phyloP scores from a whole-genome alignment of 1,140 invertebrate genomes.

The Polypedilum pembai region DNA sequence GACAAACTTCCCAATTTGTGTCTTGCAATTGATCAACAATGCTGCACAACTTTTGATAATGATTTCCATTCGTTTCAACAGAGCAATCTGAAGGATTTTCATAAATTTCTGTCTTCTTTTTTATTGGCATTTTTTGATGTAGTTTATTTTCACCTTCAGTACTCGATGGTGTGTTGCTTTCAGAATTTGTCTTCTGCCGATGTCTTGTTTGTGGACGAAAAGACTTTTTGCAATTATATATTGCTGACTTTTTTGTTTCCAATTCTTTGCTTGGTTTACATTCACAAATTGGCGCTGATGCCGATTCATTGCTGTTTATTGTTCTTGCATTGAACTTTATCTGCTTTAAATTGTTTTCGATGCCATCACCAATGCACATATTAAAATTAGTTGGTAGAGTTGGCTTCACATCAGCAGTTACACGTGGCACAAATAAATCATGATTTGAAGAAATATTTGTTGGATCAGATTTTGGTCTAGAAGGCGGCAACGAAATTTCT shows the following conservation, averaged over 20 bases:
- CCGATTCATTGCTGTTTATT: not conserved
- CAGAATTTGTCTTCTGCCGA: too few species aligned
- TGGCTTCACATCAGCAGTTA: not conserved
- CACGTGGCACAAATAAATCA: not conserved
- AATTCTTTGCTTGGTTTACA: not conserved
- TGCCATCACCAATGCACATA: not conserved
- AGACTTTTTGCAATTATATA: not conserved
- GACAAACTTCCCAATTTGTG: not conserved
- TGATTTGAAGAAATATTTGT: not conserved
- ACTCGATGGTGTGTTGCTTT: not conserved
- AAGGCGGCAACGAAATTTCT: not conserved
- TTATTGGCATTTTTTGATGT: not conserved
- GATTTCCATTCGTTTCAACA: not conserved
- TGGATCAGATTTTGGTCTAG: not conserved
- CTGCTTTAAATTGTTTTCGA: not conserved
- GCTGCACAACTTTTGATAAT: not conserved
- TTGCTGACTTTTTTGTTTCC: not conserved
- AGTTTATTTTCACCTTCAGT: not conserved
- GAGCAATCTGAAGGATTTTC: not conserved
- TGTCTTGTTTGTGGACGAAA: not conserved
- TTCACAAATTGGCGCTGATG: not conserved
- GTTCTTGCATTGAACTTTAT: not conserved
- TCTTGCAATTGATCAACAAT: constrained; percentile 12
- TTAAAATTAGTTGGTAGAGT: not conserved
- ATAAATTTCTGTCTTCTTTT: not conserved